A percentile compares a stretch with the other conserved stretches of the same genome.
Evolutionary conservation across 2,113 vertebrate species (phyloP).

Genomic region (Psophia crepitans): DNA sequence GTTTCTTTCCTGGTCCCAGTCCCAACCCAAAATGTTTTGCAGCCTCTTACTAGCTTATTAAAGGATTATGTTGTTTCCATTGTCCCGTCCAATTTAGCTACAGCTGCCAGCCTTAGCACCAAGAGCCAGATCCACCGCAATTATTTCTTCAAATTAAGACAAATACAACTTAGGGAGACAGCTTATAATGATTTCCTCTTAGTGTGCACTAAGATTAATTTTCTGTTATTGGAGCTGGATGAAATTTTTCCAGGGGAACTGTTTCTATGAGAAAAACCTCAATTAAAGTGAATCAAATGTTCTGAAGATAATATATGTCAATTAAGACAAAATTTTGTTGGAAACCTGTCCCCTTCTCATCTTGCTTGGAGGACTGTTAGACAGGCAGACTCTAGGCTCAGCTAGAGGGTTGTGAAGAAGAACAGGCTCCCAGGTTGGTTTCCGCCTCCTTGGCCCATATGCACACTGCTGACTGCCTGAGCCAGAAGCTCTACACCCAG

Average conservation of each 20-base stretch:
- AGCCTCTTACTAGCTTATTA: not conserved
- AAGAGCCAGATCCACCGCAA: not conserved
- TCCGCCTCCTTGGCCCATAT: not conserved
- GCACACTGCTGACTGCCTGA: not conserved
- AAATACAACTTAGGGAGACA: not conserved
- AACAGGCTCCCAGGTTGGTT: not conserved
- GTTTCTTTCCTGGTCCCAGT: not conserved
- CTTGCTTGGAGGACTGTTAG: not conserved
- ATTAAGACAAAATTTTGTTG: not conserved
- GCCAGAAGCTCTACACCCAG: not conserved
- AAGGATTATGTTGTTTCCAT: not conserved
- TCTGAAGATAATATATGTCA: not conserved
- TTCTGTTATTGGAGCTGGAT: not conserved
- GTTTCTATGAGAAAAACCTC: not conserved
- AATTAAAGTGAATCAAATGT: not conserved
- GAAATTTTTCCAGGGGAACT: not conserved
- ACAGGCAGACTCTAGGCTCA: not conserved
- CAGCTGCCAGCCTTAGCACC: not conserved
- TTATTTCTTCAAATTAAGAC: constrained; percentile 21
- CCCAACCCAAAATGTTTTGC: not conserved
- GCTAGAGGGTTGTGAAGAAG: not conserved
- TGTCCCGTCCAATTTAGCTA: not conserved
- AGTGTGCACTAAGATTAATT: not conserved
- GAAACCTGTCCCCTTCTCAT: not conserved
- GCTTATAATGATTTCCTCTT: not conserved